A percentile compares a stretch with the other conserved stretches of the same genome.
Evolutionary conservation across 1,140 invertebrate species (phyloP).

Genomic region (Bombus vancouverensis): DNA sequence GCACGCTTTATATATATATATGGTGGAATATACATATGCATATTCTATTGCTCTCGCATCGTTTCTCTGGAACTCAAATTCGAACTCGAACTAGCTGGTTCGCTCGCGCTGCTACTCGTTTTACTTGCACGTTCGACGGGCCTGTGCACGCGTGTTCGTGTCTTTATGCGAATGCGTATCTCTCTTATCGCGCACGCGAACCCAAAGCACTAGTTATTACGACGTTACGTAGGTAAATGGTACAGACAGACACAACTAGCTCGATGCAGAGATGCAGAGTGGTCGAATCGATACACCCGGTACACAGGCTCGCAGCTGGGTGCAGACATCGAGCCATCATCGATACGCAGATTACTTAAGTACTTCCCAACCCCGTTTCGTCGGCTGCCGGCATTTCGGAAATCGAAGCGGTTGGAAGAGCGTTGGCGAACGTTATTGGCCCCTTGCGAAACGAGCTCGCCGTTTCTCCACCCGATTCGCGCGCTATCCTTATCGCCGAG

Average conservation of each 20-base stretch:
- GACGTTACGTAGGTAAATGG: slow-evolving; percentile 56
- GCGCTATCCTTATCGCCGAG: slow-evolving; percentile 8
- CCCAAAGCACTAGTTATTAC: slow-evolving; percentile 52
- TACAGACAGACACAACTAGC: slow-evolving; percentile 34
- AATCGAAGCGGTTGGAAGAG: slow-evolving; percentile 22
- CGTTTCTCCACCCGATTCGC: not conserved
- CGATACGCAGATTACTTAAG: slow-evolving; percentile 49
- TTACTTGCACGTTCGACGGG: not conserved
- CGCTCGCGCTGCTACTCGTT: not conserved
- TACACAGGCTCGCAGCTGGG: slow-evolving; percentile 7
- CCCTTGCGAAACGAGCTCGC: not conserved
- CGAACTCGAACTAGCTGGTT: too few relatives aligned
- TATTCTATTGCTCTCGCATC: not conserved
- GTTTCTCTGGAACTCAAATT: not conserved
- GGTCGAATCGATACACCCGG: slow-evolving; percentile 44
- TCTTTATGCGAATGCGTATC: not conserved
- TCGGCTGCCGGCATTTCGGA: slow-evolving; percentile 24
- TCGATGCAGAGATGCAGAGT: not conserved
- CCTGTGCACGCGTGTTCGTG: not conserved
- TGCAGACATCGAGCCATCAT: slow-evolving; percentile 46
- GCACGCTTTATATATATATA: too few relatives aligned
- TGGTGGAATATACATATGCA: not conserved
- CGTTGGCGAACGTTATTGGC: slow-evolving; percentile 4
- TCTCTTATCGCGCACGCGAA: slow-evolving; percentile 8
- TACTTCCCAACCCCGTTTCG: not conserved